These are phyloP conservation scores for Cottoperca gobio DNA, from an alignment of 2,797 vertebrate genomes.

Conservation along the genomic window DNA sequence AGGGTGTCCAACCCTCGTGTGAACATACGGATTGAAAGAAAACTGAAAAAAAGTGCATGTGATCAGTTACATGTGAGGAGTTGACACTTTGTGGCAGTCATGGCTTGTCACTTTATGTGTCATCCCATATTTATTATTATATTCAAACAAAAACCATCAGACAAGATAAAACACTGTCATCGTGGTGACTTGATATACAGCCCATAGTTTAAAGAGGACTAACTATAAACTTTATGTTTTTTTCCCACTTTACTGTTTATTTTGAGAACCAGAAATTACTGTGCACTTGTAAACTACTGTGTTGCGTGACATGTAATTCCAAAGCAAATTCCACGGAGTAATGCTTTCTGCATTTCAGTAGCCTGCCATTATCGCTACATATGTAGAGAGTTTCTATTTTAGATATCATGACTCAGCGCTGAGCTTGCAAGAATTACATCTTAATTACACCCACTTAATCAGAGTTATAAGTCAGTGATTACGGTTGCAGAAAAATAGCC, in stretches of 20 bases:
- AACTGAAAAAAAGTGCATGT: conserved; percentile 13
- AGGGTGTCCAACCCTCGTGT: conserved; percentile 2
- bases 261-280: conserved; percentile 71
- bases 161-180: conserved; percentile 40
- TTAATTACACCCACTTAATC: conserved; percentile 81
- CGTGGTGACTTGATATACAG: conserved; percentile 41
- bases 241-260: conserved; percentile 68
- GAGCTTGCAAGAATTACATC: conserved; percentile 68
- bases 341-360: conserved; percentile 50
- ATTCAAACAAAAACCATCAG: conserved; percentile 35
- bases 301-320: conserved; percentile 64
- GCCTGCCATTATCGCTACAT: conserved; percentile 69
- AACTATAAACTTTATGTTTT: conserved; percentile 50
- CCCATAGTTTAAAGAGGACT: conserved; percentile 32
- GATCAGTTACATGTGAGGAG: conserved; percentile 5
- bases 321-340: conserved; percentile 60
- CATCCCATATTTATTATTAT: conserved; percentile 22
- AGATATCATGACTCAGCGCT: conserved; percentile 78
- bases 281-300: conserved; percentile 53
- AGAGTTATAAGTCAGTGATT: conserved; percentile 72
- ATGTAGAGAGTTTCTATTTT: conserved; percentile 66
- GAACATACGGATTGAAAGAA: conserved; percentile 16
- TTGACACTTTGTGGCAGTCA: conserved; percentile 28
- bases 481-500: conserved; percentile 60
- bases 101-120: conserved; percentile 42